Conservation (phyloP, 2,797 vertebrate species). For the Pyrocephalus nanus region DNA sequence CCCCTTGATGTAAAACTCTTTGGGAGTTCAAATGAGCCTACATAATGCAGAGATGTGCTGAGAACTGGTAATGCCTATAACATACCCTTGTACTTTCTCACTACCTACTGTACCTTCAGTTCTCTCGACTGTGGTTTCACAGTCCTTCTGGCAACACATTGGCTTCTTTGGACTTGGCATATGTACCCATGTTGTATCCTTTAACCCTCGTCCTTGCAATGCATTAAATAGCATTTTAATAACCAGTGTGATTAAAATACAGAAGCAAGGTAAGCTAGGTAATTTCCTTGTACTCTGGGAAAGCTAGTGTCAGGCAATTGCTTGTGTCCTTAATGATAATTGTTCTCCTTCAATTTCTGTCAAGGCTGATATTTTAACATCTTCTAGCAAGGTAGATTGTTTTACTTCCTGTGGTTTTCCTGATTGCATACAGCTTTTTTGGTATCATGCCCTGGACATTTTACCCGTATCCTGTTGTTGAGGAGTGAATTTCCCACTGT, state of each 20-base stretch:
- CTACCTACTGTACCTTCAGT: neutral
- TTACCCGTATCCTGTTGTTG: slow-evolving; percentile 47
- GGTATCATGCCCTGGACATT: slow-evolving; percentile 42
- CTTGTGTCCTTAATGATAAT: neutral
- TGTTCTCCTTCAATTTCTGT: neutral
- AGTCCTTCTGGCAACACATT: neutral
- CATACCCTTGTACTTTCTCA: neutral
- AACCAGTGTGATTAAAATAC: neutral
- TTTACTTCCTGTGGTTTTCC: slow-evolving; percentile 52
- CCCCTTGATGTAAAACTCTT: neutral
- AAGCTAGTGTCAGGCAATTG: neutral
- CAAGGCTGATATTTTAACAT: slow-evolving; percentile 18
- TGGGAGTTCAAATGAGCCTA: neutral
- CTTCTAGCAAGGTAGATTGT: slow-evolving; percentile 42
- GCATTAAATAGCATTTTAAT: neutral
- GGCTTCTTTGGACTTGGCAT: neutral
- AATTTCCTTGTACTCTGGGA: neutral
- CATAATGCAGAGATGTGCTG: neutral
- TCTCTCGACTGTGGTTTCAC: neutral
- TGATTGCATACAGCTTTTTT: slow-evolving; percentile 3
- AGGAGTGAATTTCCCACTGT: slow-evolving; percentile 36
- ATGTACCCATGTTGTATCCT: fast-evolving
- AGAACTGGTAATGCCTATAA: neutral
- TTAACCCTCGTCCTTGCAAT: neutral
- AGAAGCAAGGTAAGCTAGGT: neutral